A percentile compares a stretch with the other conserved stretches of the same genome.
phyloP scores from a whole-genome alignment of 2,113 vertebrate species.

The Helogale parvula region DNA sequence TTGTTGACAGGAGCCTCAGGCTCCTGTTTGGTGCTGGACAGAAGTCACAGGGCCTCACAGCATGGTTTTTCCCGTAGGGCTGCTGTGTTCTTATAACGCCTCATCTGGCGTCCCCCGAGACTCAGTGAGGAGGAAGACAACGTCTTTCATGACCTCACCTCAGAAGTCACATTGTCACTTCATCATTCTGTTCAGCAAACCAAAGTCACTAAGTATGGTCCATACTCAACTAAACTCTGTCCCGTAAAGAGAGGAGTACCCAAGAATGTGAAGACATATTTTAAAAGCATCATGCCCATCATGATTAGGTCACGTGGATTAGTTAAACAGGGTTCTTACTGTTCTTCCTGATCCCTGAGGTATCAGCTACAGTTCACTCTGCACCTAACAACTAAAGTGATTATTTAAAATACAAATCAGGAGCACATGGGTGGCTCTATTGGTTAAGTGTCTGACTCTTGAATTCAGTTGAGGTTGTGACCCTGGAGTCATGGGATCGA shows the following conservation, averaged over 20 bases:
- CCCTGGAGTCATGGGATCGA: too few relatives aligned
- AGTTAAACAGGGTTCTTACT: constrained; percentile 13
- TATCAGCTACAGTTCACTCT: not conserved
- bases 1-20: not conserved
- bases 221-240: not conserved
- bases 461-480: too few relatives aligned
- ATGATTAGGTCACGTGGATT: not conserved
- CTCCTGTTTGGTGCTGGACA: not conserved
- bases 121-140: not conserved
- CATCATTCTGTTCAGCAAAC: not conserved
- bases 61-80: not conserved
- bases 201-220: not conserved
- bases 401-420: constrained; percentile 13
- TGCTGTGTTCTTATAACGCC: not conserved
- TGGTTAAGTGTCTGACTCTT: too few relatives aligned
- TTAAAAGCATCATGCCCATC: not conserved
- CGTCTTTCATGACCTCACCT: not conserved
- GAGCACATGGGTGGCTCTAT: too few relatives aligned
- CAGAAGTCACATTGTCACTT: not conserved
- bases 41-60: not conserved
- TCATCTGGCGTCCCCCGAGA: not conserved
- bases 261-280: not conserved
- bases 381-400: not conserved
- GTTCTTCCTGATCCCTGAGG: not conserved
- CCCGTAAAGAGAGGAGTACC: not conserved